Base-by-base conservation (phyloP, 2,888 invertebrate species). In the Perizoma affinitatum region DNA sequence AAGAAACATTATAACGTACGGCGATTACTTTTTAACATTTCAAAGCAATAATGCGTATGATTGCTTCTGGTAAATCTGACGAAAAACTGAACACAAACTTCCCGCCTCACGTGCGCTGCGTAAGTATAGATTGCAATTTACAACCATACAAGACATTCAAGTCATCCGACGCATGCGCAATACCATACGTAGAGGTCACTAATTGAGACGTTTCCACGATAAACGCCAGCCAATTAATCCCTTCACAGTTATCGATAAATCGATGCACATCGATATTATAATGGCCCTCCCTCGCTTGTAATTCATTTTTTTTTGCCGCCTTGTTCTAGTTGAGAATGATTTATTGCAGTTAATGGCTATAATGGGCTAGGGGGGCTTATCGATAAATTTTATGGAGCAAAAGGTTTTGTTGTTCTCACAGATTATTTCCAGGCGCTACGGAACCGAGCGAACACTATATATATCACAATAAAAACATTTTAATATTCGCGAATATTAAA, bases 161-260 rank as follows among this genome's bases (percentile, higher is more conserved):
- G 67, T 58, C 49, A 61, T 51, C 58, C 63, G 54, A 54, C 47
- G 55, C 59, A 64, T 58, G 41, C 40, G 42, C 61, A 51, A 49
- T 51, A 45, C 66, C 70, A 61, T 67, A 68, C 65, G 65, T 56
- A 66, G 67, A 63, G 63, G 54, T 58, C 63, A 61, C 72, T 84
- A 83, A 85, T 85, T 83, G 85, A 86, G 84, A 83, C 78, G 79
- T 79, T 78, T 79, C 76, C 74, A 69, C 78, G 74, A 75, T 80
- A 80, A 80, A 78, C 69, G 73, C 73, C 71, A 71, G 75, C 78
- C 82, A 82, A 84, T 84, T 75, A 75, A 76, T 65, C 73, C 74
- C 70, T 67, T 75, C 56, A 60, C 57, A 58, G 57, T 64, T 66
- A 70, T 64, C 66, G 69, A 66, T 65, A 66, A 67, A 58, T 63